Evolutionary conservation across 2,113 vertebrate species (phyloP), one percentile per base, ranked within the genome.

Genomic region (Cololabis saira): DNA sequence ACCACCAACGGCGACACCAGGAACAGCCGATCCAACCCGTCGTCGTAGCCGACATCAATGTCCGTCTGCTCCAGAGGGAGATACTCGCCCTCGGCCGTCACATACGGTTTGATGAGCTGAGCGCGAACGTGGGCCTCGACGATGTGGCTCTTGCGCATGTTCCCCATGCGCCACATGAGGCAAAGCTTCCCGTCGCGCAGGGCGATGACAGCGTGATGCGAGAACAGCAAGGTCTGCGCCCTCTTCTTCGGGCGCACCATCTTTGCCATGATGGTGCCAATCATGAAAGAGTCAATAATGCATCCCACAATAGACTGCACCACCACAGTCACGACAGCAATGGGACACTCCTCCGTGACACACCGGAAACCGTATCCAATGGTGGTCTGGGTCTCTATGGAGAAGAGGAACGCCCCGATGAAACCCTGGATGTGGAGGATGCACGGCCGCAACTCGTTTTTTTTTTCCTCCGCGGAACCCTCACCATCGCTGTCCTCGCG

Each of bases 211-310:
- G 96, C 96, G 0, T 96, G 90, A 61, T 96, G 94, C 45, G 95
- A 97, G 87, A 98, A 98, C 24, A 98, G 94, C 66, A 98, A 89
- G 11, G 96, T 98, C 90, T 98, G 96, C 0, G 96, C 95, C 73
- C 96, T 83, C 79, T 98, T 98, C 89, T 98, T 97, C 74, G 96
- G 96, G 30, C 96, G 92, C 0, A 97, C 96, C 96, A 98, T 97
- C 91, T 98, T 98, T 90, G 96, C 95, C 96, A 98, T 97, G 80
- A 98, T 97, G 73, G 95, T 97, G 67, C 96, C 96, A 1, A 98
- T 98, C 96, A 98, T 97, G 89, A 98, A 97, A 80, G 96, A 96
- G 91, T 98, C 96, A 47, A 98, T 96, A 78, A 98, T 95, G 0
- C 96, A 98, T 75, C 91, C 92, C 62, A 90, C 79, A 4, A 93